Evolutionary conservation across 2,797 vertebrate species (phyloP), one percentile per base, ranked within the genome.

Genomic region (Rhodeus uyekii): DNA sequence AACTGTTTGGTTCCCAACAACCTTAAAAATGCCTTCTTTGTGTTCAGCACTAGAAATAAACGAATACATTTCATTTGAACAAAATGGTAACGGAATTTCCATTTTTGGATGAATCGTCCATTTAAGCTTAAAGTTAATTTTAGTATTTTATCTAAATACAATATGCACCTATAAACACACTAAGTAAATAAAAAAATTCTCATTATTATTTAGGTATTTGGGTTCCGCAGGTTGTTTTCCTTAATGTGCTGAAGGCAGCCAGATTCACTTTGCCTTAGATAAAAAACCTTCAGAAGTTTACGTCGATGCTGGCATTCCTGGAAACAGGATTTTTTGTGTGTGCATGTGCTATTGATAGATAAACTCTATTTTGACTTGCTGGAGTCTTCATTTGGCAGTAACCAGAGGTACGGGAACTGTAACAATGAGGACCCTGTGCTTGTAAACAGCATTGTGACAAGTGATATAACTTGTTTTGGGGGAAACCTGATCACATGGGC

Each of bases 371-470:
- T 74, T 29, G 19, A 32, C 46, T 78, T 36, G 67, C 29, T 68
- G 27, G 8, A 8, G 69, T 32, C 39, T 9, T 38, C 19, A 19
- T 39, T 46, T 55, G 68, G 69, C 84, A 78, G 78, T 81, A 72
- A 64, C 18, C 24, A 27, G 53, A 69, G 58, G 55, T 48, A 78
- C 48, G 24, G 82, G 77, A 78, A 85, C 72, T 60, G 50, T n/a
- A 73, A 60, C 82, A 72, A 38, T 75, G 58, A 80, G 36, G 44
- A 38, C 55, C 36, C 29, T 53, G 74, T 73, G 79, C 69, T 55
- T 85, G 60, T 67, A 89, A 89, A 86, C 77, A 24, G 65, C 58
- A 65, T 88, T 87, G 79, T 88, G 84, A 86, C 84, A 80, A 86
- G 88, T 83, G 71, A 82, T 81, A 78, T 82, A 91, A 89, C 39